Base-by-base conservation (phyloP, 1,140 invertebrate species). In the Elysia chlorotica region DNA sequence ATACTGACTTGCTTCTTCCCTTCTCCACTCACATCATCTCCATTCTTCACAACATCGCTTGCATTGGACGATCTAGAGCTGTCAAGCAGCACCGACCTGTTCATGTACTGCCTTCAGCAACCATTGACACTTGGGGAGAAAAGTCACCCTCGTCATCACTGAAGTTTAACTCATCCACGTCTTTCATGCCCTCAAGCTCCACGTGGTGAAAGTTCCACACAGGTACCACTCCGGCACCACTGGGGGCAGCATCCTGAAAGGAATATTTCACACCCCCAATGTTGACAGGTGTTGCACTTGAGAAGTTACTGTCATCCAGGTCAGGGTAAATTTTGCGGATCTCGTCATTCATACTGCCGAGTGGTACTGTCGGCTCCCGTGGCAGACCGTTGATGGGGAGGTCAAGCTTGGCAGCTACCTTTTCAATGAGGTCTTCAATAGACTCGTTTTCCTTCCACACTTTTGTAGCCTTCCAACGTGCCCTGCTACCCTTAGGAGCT, bases 371-470 rank as follows among this genome's bases (percentile, higher is more conserved):
- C 14, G 81, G 79, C 37, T 84, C 82, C 57, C 75, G 78, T 10
- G 74, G 76, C 21, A 76, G 41, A 28, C 79, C 78, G 73, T 83
- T 81, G 31, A 84, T 61, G 14, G 80, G 78, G 21, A 81, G 62
- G 30, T 82, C 79, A 25, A 85, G 74, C n/a, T 76, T 78, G 21
- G 80, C 79, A 30, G 81, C 79, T n/a, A 85, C 80, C 59, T 79
- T 80, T 21, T 85, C 83, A 62, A 85, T 81, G 33, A 84, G 71
- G 62, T 85, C 82, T 72, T 83, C 82, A 65, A 84, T 83, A 4
- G 82, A 84, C 53, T 87, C 86, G 65, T 82, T 79, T 28, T 87
- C 86, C 65, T 85, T 85, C 87, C 87, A 88, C 6, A 88, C 81
- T 75, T 83, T 85, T 19, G 81, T 85, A n/a, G 87, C 87, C 33